Evolutionary conservation across 2,797 vertebrate genomes (phyloP), one percentile per base, ranked within the genome.

Genomic region (Champsocephalus esox): DNA sequence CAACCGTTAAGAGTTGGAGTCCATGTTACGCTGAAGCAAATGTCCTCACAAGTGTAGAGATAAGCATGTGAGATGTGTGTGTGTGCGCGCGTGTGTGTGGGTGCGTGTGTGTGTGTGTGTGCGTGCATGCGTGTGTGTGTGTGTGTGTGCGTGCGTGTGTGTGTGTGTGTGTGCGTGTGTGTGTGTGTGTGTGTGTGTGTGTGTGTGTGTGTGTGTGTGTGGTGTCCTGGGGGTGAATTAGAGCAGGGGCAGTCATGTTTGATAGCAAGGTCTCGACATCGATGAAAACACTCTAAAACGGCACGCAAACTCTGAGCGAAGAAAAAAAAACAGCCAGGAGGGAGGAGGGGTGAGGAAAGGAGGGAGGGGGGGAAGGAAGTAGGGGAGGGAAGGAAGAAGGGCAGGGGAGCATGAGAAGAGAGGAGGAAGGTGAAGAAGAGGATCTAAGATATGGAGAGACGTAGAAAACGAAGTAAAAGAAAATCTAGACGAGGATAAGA

Each of bases 231-330:
- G 92, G 93, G 88, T 89, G 92, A 95, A 95, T 95, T 95, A 94
- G 92, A 92, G 93, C 83, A 90, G 87, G 92, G 91, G 91, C 95
- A 94, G 94, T 95, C 92, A 95, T 97, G 95, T 97, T 97, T 96
- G 95, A 95, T 95, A 96, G 91, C 92, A 92, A 94, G 92, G 91
- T 96, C 95, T 95, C 93, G 95, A 96, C 96, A 97, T 95, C 95
- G 90, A 97, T 97, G 95, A 96, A 98, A 97, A 97, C 96, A 97
- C 95, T 95, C 85, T 87, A 92, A 96, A 96, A 94, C 90, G 91
- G 94, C 95, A 96, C 88, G 93, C 92, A 95, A 96, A 95, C 88
- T 89, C 93, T 95, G 93, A 93, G 81, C 88, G 78, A 73, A 75
- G 83, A 75, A 86, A 93, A 94, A 92, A 91, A 87, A 82, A 69